These are phyloP conservation scores for Erethizon dorsatum DNA, from an alignment of 2,797 vertebrate species.

Conservation along the genomic window DNA sequence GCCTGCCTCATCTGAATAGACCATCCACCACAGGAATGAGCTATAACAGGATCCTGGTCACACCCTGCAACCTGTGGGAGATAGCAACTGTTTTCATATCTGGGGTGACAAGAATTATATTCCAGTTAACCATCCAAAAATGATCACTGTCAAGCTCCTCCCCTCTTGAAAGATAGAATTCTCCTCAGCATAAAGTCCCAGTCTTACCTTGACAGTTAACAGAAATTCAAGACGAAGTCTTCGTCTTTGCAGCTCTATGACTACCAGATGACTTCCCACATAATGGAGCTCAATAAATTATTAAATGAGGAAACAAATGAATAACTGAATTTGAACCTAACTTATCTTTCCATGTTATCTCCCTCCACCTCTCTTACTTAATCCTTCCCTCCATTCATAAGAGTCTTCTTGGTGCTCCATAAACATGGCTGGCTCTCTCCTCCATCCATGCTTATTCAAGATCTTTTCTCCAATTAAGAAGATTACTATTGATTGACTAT, in stretches of 20 bases:
- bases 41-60: background rate
- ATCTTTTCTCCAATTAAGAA: background rate
- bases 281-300: background rate
- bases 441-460: background rate
- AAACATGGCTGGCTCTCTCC: background rate
- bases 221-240: slow-evolving; percentile 25
- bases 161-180: slow-evolving; percentile 37
- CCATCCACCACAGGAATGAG: background rate
- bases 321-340: background rate
- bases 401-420: background rate
- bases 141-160: background rate
- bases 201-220: background rate
- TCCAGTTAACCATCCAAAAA: slow-evolving; percentile 41
- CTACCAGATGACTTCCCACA: background rate
- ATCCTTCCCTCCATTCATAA: background rate
- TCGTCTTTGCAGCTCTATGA: background rate
- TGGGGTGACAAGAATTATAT: background rate
- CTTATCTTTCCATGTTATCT: background rate
- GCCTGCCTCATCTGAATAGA: background rate
- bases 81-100: background rate
- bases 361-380: background rate
- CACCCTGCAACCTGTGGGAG: background rate
- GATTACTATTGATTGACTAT: background rate
- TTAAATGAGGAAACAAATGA: background rate
- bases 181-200: background rate